Evolutionary conservation across 1,140 invertebrate species (phyloP), one percentile per base, ranked within the genome.

Genomic region (Leucophenga varia): DNA sequence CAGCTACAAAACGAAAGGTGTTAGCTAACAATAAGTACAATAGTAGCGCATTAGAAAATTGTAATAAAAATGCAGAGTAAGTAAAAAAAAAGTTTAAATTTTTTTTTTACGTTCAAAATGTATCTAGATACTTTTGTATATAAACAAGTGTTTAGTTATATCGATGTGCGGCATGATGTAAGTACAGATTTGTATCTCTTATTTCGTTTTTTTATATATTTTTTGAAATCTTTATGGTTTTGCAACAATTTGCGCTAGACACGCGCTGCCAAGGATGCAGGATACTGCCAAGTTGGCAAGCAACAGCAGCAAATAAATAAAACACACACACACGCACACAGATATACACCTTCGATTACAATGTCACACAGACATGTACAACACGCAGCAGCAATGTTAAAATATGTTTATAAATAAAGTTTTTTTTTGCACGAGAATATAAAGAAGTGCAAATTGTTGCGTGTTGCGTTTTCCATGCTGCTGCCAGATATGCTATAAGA

Each of bases 401-500:
- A 67, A 67, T 67, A 67, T 67, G 63, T 63, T 67, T 65, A 57
- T 59, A 65, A 65, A 61, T 61, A 65, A 65, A 64, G 49, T 55
- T 52, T 52, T 49, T 7, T 67, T 67, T 49, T 44, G 41, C 53
- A n/a, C n/a, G n/a, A n/a, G n/a, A 54, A 52, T 63, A 67, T 67
- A 67, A 67, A 67, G 63, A 67, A 67, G 63, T 67, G 63, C 63
- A 67, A 67, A 67, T 67, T 67, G 63, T 67, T 67, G 63, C 63
- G 63, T 67, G 63, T 40, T 67, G 5, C n/a, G n/a, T n/a, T n/a
- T n/a, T n/a, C n/a, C n/a, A n/a, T n/a, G n/a, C n/a, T n/a, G n/a
- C n/a, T n/a, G n/a, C n/a, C n/a, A n/a, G n/a, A n/a, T n/a, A n/a
- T n/a, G n/a, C n/a, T n/a, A n/a, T n/a, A n/a, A n/a, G n/a, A 25